A percentile compares a stretch with the other conserved stretches of the same genome.
Evolutionary conservation across 2,888 invertebrate genomes (phyloP).

Genomic region (Diploptera punctata): DNA sequence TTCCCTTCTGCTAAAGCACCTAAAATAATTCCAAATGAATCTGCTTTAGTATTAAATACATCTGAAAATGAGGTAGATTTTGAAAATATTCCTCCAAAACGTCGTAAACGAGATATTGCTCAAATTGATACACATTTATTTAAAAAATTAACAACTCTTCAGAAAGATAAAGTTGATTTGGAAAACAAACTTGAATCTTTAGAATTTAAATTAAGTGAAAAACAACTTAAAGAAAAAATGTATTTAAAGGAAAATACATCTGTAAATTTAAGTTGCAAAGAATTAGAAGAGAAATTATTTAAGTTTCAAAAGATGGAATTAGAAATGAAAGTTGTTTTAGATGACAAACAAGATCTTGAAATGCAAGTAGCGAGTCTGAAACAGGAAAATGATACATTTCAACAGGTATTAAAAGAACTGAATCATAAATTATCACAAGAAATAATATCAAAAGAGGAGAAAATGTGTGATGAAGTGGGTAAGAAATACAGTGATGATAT

Average conservation of each 20-base stretch:
- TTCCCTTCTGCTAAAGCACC: too few relatives aligned
- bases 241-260: not conserved
- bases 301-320: too few relatives aligned
- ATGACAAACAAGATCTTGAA: not conserved
- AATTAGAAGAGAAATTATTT: not conserved
- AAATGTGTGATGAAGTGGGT: not conserved
- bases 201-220: not conserved
- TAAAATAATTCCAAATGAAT: too few relatives aligned
- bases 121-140: not conserved
- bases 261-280: not conserved
- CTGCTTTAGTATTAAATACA: too few relatives aligned
- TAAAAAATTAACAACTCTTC: not conserved
- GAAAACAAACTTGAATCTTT: not conserved
- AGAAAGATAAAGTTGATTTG: not conserved
- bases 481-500: slow-evolving; percentile 47
- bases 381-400: slow-evolving; percentile 7
- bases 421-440: not conserved
- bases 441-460: not conserved
- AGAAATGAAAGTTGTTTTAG: not conserved
- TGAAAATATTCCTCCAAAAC: not conserved
- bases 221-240: not conserved
- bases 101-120: not conserved
- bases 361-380: not conserved
- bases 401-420: not conserved
- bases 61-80: too few relatives aligned